phyloP scores from a whole-genome alignment of 2,888 invertebrate species.

The Lasioglossum calceatum region DNA sequence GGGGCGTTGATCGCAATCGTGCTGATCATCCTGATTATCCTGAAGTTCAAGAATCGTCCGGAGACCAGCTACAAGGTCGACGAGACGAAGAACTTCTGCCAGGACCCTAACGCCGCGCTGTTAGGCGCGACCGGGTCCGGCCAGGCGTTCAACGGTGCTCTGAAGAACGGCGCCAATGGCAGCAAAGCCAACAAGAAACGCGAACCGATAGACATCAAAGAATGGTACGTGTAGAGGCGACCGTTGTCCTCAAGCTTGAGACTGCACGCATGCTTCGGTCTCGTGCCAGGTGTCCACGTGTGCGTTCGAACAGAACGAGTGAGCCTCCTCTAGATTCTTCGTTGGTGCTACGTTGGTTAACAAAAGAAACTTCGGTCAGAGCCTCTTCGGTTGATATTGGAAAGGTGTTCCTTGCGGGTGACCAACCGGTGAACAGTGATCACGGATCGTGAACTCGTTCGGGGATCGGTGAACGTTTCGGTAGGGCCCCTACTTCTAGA shows the following conservation, averaged over 20 bases:
- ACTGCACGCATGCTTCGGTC: slow-evolving; percentile 30
- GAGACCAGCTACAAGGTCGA: slow-evolving; percentile 98
- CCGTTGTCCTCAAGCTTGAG: slow-evolving; percentile 4
- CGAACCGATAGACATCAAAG: slow-evolving; percentile 95
- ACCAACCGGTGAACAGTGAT: slow-evolving; percentile 15
- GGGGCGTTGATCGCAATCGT: slow-evolving; percentile 96
- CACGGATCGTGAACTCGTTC: slow-evolving; percentile 18
- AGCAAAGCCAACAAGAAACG: slow-evolving; percentile 88
- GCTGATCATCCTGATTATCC: slow-evolving; percentile 94
- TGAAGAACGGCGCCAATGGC: slow-evolving; percentile 79
- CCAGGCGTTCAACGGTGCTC: slow-evolving; percentile 83
- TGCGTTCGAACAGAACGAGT: slow-evolving; percentile 14
- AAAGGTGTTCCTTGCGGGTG: slow-evolving; percentile 1
- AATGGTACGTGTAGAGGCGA: slow-evolving; percentile 95
- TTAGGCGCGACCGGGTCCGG: slow-evolving; percentile 86
- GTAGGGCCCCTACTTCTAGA: neutral
- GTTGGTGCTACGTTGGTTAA: slow-evolving; percentile 29
- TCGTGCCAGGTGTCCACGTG: slow-evolving; percentile 26
- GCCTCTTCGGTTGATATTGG: neutral
- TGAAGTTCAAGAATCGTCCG: slow-evolving; percentile 93
- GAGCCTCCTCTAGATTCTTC: slow-evolving; percentile 36
- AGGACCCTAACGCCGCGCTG: slow-evolving; percentile 92
- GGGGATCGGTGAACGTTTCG: neutral
- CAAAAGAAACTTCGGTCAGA: neutral
- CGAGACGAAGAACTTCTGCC: slow-evolving; percentile 91